These are phyloP conservation scores for Morone saxatilis DNA, from an alignment of 2,113 vertebrate genomes.

Conservation along the genomic window DNA sequence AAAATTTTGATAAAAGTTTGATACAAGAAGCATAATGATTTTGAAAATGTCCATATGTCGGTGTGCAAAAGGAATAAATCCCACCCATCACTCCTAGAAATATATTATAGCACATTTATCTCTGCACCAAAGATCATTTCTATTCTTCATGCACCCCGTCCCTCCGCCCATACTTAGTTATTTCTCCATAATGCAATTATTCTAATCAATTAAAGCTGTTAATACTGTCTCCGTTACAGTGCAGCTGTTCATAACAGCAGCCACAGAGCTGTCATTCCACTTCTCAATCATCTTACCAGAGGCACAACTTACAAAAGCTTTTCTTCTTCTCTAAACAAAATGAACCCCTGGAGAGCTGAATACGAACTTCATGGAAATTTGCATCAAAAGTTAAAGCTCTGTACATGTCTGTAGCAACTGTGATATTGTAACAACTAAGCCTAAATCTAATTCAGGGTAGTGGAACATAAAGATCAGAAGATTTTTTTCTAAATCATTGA, in stretches of 20 bases:
- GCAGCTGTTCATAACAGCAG: slow-evolving; percentile 16
- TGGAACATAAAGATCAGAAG: neutral
- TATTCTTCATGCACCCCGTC: neutral
- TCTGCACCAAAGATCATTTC: neutral
- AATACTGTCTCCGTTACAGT: neutral
- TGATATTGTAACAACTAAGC: neutral
- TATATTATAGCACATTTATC: neutral
- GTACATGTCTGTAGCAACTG: neutral
- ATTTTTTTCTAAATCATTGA: neutral
- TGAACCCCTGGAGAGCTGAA: neutral
- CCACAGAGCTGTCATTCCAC: slow-evolving; percentile 13
- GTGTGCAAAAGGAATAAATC: neutral
- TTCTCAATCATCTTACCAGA: neutral
- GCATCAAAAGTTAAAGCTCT: neutral
- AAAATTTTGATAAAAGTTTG: neutral
- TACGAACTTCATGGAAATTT: neutral
- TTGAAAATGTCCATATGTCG: neutral
- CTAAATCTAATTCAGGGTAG: neutral
- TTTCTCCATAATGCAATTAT: neutral
- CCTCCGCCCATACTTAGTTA: neutral
- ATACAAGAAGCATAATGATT: neutral
- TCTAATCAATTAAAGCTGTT: slow-evolving; percentile 18
- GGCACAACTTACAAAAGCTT: neutral
- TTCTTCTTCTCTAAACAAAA: neutral
- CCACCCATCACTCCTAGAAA: neutral